Conservation (phyloP, 1,140 invertebrate species). For the Zaprionus camerounensis region DNA sequence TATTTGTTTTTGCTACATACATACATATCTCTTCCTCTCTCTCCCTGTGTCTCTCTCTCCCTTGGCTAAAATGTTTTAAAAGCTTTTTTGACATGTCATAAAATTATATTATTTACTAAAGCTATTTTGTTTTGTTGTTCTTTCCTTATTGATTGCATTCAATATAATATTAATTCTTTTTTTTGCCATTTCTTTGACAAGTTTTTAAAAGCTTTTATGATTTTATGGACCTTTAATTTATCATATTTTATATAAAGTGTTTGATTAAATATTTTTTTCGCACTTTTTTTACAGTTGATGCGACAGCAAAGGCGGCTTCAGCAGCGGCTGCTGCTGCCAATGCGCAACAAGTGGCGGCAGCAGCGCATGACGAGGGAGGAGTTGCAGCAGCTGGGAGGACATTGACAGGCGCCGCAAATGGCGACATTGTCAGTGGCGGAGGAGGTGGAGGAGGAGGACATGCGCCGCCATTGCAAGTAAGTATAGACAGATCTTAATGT, state of each 20-base stretch:
- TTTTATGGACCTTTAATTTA: not conserved
- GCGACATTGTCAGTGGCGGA: conserved; percentile 85
- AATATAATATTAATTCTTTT: not conserved
- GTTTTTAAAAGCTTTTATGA: conserved; percentile 23
- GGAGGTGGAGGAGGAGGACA: conserved; percentile 63
- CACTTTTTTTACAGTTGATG: conserved; percentile 67
- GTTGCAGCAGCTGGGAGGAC: conserved; percentile 35
- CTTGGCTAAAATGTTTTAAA: conserved; percentile 35
- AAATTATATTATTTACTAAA: conserved; percentile 16
- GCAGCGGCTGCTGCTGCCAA: conserved; percentile 53
- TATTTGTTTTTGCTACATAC: conserved; percentile 35
- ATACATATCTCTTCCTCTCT: conserved; percentile 17
- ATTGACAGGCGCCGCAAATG: conserved; percentile 86
- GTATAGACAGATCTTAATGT: conserved; percentile 48
- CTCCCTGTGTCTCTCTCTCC: not conserved
- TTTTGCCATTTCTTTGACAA: not conserved
- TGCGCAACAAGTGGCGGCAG: conserved; percentile 68
- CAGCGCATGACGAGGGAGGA: conserved; percentile 66
- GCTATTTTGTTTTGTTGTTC: conserved; percentile 17
- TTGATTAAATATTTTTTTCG: not conserved
- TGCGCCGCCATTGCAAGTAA: conserved; percentile 87
- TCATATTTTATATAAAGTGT: not conserved
- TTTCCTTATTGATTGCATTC: conserved; percentile 2
- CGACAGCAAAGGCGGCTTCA: conserved; percentile 56
- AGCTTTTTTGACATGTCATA: conserved; percentile 12